These are phyloP conservation scores for Lasioglossum oenotherae DNA, from an alignment of 2,888 invertebrate genomes.

Conservation along the genomic window DNA sequence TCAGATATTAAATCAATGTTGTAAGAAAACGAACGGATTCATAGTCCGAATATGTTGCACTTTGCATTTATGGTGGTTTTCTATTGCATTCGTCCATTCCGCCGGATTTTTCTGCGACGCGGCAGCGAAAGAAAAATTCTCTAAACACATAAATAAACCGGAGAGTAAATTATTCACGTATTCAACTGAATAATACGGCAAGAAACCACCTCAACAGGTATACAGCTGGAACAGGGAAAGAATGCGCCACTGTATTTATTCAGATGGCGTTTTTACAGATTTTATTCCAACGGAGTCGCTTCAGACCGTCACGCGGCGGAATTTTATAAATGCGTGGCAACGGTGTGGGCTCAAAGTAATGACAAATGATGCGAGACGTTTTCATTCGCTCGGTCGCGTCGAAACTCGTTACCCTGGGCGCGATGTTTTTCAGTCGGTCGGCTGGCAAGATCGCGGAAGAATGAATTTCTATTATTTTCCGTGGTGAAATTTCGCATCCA, in stretches of 20 bases:
- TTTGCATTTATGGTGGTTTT: not conserved
- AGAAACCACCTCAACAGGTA: not conserved
- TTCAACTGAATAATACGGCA: not conserved
- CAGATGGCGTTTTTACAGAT: not conserved
- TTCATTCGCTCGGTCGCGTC: not conserved
- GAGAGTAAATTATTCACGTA: conserved; percentile 7
- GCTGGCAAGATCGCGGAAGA: not conserved
- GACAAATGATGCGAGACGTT: conserved; percentile 10
- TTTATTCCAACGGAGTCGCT: not conserved
- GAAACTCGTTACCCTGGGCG: not conserved
- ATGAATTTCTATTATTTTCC: not conserved
- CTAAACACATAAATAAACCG: conserved; percentile 1
- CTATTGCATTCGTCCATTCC: not conserved
- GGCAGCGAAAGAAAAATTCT: not conserved
- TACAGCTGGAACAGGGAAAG: not conserved
- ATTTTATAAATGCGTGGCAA: conserved; percentile 1
- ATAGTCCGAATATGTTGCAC: not conserved
- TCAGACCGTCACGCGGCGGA: not conserved
- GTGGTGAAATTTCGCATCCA: not conserved
- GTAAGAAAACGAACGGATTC: not conserved
- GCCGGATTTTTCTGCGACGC: not conserved
- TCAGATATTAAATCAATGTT: not conserved
- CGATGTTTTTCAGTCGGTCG: not conserved
- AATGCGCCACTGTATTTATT: not conserved
- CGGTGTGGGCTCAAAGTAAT: not conserved